phyloP scores from a whole-genome alignment of 1,140 invertebrate species.

The Euura saliciscinereae region DNA sequence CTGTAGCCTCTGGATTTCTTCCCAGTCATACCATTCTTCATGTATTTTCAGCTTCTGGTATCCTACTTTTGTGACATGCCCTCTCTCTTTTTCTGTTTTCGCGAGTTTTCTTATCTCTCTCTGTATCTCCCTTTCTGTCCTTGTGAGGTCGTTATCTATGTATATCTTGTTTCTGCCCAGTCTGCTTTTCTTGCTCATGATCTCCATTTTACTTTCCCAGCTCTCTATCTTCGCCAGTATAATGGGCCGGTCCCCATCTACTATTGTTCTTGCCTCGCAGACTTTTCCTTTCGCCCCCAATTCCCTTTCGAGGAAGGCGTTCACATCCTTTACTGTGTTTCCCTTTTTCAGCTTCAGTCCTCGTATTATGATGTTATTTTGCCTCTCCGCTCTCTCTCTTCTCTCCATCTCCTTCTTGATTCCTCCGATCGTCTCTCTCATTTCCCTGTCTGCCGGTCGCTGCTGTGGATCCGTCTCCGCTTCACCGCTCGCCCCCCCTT shows the following conservation, averaged over 20 bases:
- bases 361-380: neutral
- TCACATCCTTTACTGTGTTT: neutral
- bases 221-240: neutral
- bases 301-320: neutral
- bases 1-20: neutral
- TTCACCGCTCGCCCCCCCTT: too few species aligned
- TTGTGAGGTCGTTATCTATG: constrained; percentile 5
- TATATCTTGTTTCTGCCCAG: neutral
- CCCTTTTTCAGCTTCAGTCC: neutral
- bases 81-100: neutral
- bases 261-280: neutral
- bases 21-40: constrained; percentile 1
- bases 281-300: neutral
- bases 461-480: too few species aligned
- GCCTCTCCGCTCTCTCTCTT: too few species aligned
- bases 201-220: neutral
- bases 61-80: neutral
- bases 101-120: constrained; percentile 3
- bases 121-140: neutral
- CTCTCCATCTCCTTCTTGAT: too few species aligned
- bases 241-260: neutral
- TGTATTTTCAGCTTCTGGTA: constrained; percentile 5
- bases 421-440: too few species aligned
- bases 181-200: neutral
- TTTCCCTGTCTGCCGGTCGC: too few species aligned